Evolutionary conservation across 2,113 vertebrate genomes (phyloP), one percentile per base, ranked within the genome.

Genomic region (Scopus umbretta): DNA sequence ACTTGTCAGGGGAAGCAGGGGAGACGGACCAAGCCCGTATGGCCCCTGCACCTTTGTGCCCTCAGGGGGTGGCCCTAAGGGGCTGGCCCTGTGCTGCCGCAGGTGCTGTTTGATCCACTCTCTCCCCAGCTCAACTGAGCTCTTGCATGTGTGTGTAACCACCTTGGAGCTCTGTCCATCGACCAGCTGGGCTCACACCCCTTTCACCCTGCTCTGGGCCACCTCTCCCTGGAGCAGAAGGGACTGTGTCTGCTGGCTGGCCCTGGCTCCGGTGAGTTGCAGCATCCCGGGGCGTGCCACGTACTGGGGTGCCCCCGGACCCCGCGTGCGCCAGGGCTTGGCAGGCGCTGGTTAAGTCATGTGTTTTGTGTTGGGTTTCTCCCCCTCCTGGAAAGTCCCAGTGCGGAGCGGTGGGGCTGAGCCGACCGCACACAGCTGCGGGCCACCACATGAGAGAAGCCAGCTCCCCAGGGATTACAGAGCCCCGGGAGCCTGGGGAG

Each of bases 391-490:
- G 97, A 97, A 97, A 97, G 96, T 96, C 97, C 96, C 97, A 88
- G 92, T 91, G 94, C 40, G 82, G 96, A 96, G 88, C n/a, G 19
- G 93, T 96, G 97, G 96, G 96, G 97, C 92, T 97, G 97, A 94
- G 96, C 96, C 97, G 97, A 97, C 98, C 98, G 96, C 98, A 98
- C 96, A 97, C 98, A 98, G 98, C 98, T 98, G 98, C 98, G 53
- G 97, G 98, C 97, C 97, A 98, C 98, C 98, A 98, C 98, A 98
- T 98, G 94, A 98, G 98, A 98, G 80, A 45, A 94, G 74, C 66
- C 92, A 96, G 96, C 71, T 96, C 95, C 92, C 78, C 78, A 20
- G 96, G 96, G 96, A 97, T 97, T 96, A 97, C 91, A 97, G 96
- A 96, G 94, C 95, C 88, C 80, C 66, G 16, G 94, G 91, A 94